These are phyloP conservation scores for Erythrocercus mccallii DNA, from an alignment of 2,113 vertebrate genomes.

Conservation along the genomic window DNA sequence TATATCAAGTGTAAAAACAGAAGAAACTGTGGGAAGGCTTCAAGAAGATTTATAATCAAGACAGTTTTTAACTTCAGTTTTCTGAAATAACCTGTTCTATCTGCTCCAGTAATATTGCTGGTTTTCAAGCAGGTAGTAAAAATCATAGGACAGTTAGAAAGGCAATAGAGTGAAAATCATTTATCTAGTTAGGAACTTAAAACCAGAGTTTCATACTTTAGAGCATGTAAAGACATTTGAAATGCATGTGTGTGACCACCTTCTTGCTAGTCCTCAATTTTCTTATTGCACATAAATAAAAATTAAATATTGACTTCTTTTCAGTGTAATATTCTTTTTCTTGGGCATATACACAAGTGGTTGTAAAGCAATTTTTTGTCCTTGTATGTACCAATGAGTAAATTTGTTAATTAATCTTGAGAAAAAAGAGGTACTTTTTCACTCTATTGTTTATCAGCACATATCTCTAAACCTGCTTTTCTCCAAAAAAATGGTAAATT, in stretches of 20 bases:
- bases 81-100: not conserved
- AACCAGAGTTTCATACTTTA: not conserved
- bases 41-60: not conserved
- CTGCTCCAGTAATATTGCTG: not conserved
- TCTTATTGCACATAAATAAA: not conserved
- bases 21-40: not conserved
- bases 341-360: not conserved
- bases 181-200: not conserved
- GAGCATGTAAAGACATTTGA: not conserved
- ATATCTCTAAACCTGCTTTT: not conserved
- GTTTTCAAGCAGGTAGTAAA: not conserved
- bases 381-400: not conserved
- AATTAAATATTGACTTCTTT: not conserved
- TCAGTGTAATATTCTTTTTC: not conserved
- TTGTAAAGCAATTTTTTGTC: not conserved
- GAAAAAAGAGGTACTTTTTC: not conserved
- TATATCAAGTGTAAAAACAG: not conserved
- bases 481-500: not conserved
- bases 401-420: not conserved
- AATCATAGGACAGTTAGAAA: not conserved
- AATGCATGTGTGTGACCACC: not conserved
- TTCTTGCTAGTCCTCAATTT: not conserved
- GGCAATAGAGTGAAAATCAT: not conserved
- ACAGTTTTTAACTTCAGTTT: not conserved
- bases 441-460: not conserved